phyloP scores from a whole-genome alignment of 2,888 invertebrate species.

The Dasypolia templi region DNA sequence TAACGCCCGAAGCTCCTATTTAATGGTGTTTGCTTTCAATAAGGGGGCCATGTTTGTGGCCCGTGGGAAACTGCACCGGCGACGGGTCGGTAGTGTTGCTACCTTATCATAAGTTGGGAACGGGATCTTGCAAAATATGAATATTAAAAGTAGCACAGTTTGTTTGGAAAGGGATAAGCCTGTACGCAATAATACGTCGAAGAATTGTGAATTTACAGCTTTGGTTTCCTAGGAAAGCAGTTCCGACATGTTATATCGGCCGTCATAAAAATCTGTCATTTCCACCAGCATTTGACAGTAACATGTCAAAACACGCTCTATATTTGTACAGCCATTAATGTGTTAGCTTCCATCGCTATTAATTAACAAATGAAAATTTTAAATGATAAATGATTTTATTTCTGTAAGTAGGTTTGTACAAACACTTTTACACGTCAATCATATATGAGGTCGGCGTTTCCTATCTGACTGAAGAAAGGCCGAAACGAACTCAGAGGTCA shows the following conservation, averaged over 20 bases:
- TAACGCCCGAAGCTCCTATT: constrained; percentile 73
- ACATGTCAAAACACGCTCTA: not conserved
- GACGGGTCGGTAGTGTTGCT: constrained; percentile 52
- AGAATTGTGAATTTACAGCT: not conserved
- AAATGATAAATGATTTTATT: too few relatives aligned
- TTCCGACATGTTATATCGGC: not conserved
- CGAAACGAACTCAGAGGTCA: too few relatives aligned
- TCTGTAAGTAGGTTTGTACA: too few relatives aligned
- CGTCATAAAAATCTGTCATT: not conserved
- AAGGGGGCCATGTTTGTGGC: constrained; percentile 76
- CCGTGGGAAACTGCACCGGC: constrained; percentile 74
- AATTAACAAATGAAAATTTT: too few relatives aligned
- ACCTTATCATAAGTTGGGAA: constrained; percentile 34
- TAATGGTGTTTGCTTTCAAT: constrained; percentile 88
- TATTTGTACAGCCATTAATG: too few relatives aligned
- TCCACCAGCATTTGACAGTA: not conserved
- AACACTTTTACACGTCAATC: too few relatives aligned
- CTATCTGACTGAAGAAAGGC: too few relatives aligned
- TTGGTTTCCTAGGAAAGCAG: not conserved
- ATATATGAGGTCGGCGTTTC: too few relatives aligned
- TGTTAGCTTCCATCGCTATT: too few relatives aligned
- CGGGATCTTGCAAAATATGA: constrained; percentile 34
- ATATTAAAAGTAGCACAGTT: constrained; percentile 19
- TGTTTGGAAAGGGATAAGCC: constrained; percentile 9
- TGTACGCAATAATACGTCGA: not conserved